phyloP scores from a whole-genome alignment of 2,888 invertebrate genomes.

The Sesamia inferens region DNA sequence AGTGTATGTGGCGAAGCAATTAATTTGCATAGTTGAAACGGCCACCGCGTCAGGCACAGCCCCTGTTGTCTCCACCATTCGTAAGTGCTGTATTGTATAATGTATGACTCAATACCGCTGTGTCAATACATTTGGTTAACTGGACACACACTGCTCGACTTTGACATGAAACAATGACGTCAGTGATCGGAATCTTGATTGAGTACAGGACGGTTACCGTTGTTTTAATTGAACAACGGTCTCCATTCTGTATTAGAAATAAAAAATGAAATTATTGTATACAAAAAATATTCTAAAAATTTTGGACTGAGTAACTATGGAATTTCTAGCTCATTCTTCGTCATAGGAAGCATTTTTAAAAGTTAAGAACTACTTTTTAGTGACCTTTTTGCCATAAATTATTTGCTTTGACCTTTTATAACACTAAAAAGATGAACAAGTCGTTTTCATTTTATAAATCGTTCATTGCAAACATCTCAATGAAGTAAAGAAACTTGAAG shows the following conservation, averaged over 20 bases:
- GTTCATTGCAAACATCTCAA: conserved; percentile 21
- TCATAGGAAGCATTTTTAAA: neutral
- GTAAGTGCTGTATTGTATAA: conserved; percentile 57
- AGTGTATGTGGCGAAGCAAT: conserved; percentile 73
- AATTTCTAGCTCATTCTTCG: neutral
- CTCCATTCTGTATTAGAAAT: neutral
- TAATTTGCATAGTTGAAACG: conserved; percentile 82
- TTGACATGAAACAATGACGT: conserved; percentile 12
- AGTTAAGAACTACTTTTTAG: neutral
- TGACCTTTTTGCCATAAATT: neutral
- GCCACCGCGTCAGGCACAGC: conserved; percentile 65
- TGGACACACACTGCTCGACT: conserved; percentile 32
- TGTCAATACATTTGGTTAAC: conserved; percentile 55
- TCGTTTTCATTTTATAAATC: conserved; percentile 10
- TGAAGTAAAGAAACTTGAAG: conserved; percentile 49
- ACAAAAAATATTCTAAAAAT: neutral
- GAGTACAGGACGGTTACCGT: no score
- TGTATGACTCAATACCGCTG: conserved; percentile 45
- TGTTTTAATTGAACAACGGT: neutral
- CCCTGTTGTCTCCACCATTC: conserved; percentile 52
- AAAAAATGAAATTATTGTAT: neutral
- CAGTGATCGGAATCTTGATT: conserved; percentile 5
- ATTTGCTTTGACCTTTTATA: neutral
- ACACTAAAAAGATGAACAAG: neutral
- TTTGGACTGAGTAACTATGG: neutral